Evolutionary conservation across 2,797 vertebrate species (phyloP).

Genomic region (Choloepus didactylus): DNA sequence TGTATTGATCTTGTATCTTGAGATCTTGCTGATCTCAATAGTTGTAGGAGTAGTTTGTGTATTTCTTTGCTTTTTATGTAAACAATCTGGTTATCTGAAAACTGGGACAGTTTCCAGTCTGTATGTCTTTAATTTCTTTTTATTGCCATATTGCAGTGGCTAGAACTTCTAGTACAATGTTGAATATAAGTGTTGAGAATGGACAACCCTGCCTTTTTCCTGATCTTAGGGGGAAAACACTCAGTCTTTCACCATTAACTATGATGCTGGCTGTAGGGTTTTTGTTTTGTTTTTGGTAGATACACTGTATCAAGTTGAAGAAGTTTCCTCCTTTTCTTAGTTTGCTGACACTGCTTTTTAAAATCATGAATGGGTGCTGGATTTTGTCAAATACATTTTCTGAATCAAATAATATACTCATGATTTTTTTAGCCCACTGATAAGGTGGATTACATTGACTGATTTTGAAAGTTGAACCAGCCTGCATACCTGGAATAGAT

Average conservation of each 20-base stretch:
- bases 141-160: not conserved
- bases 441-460: not conserved
- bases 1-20: not conserved
- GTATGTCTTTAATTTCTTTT: not conserved
- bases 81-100: not conserved
- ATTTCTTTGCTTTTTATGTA: not conserved
- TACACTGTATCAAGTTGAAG: not conserved
- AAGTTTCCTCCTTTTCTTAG: not conserved
- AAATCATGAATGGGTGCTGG: not conserved
- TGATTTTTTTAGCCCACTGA: too few species aligned
- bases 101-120: not conserved
- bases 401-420: not conserved
- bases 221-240: too few species aligned
- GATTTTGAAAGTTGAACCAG: not conserved
- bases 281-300: not conserved
- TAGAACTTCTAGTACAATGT: not conserved
- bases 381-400: constrained; percentile 5
- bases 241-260: not conserved
- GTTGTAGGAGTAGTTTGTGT: not conserved
- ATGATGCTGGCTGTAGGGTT: not conserved
- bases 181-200: not conserved
- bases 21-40: not conserved
- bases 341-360: not conserved
- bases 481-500: not conserved
- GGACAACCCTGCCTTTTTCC: too few species aligned